Evolutionary conservation across 2,888 invertebrate genomes (phyloP), one percentile per base, ranked within the genome.

Genomic region (Leptopilina syphax): DNA sequence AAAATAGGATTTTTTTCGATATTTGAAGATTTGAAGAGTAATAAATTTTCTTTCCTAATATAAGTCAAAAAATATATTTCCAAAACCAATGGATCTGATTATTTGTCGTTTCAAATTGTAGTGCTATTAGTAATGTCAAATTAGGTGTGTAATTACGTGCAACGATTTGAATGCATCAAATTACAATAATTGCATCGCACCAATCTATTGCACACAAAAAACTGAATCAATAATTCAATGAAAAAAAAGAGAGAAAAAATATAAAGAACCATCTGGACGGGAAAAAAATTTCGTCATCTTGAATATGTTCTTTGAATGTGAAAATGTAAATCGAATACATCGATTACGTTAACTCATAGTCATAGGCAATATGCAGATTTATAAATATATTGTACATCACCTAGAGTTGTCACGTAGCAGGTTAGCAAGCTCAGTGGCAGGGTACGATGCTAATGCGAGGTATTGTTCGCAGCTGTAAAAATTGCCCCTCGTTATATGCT

Each of bases 381-480:
- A 57, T 34, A 70, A 9, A 54, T n/a, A 27, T 63, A 70, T 27
- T 54, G 34, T 70, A 34, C 7, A 70, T 44, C 34, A 34, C 13
- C 34, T 57, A 54, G 70, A 54, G 54, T 73, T 73, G 57, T 73
- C 54, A 54, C 57, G 73, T 73, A 3, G 54, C 54, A 57, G 54
- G 54, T 73, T 73, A 73, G 73, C 13, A 73, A 34, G 73, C 54
- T 73, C 73, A 73, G 54, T 67, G 67, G 67, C 44, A 67, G 44
- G 44, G 13, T 67, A 70, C 54, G 91, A 91, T 90, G 85, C 91
- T 91, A 91, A 91, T 91, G 91, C 90, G 88, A 86, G 90, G 88
- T 87, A 91, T 91, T 91, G 91, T 91, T 91, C 91, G 89, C 80
- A 84, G 76, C 82, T 79, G 87, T 83, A 91, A 91, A 91, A 91